phyloP scores from a whole-genome alignment of 2,888 invertebrate species.

The Digitonthophagus gazella region DNA sequence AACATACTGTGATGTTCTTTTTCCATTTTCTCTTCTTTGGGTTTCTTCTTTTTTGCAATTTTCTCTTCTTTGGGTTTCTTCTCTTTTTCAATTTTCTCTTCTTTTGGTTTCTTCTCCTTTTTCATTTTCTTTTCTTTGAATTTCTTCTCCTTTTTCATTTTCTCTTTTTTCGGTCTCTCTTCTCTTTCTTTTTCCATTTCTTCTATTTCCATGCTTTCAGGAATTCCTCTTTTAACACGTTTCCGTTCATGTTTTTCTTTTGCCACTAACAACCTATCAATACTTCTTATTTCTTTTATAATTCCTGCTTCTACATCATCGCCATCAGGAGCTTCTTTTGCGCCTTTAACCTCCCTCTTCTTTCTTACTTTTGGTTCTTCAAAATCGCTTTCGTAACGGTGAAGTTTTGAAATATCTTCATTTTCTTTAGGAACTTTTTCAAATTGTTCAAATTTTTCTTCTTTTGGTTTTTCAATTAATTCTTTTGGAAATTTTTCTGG shows the following conservation, averaged over 20 bases:
- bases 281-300: neutral
- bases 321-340: neutral
- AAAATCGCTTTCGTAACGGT: neutral
- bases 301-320: neutral
- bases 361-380: neutral
- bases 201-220: neutral
- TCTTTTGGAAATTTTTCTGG: neutral
- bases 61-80: neutral
- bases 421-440: neutral
- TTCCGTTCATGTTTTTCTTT: neutral
- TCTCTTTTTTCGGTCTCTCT: neutral
- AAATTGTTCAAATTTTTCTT: neutral
- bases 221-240: too few species aligned
- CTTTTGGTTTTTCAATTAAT: neutral
- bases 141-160: neutral
- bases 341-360: neutral
- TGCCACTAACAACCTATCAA: neutral
- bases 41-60: too few species aligned
- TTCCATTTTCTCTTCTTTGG: too few species aligned
- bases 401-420: neutral
- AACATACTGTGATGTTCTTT: too few species aligned
- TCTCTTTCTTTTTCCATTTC: too few species aligned
- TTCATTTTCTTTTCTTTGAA: neutral
- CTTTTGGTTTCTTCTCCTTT: neutral
- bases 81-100: neutral